Evolutionary conservation across 1,140 invertebrate species (phyloP).

Genomic region (Heliconius hermathena): DNA sequence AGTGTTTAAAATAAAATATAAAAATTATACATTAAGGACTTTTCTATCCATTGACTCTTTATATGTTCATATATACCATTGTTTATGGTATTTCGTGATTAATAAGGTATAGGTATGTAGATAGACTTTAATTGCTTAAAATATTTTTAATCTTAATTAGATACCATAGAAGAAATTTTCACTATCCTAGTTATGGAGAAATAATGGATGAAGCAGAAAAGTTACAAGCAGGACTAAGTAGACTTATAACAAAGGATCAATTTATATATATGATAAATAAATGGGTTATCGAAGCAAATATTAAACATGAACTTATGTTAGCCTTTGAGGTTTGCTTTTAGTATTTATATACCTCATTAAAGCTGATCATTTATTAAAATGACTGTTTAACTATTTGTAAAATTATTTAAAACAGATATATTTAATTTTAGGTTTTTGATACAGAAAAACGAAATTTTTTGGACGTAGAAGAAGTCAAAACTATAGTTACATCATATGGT

Average conservation of each 20-base stretch:
- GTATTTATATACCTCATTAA: no score
- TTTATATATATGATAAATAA: slow-evolving; percentile 65
- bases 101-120: no score
- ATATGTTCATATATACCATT: no score
- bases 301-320: slow-evolving; percentile 67
- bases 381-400: no score
- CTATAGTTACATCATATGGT: slow-evolving; percentile 58
- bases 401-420: not conserved
- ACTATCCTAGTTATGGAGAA: slow-evolving; percentile 68
- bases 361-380: no score
- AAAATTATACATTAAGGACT: no score
- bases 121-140: not conserved
- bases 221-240: slow-evolving; percentile 55
- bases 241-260: slow-evolving; percentile 65
- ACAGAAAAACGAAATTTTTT: slow-evolving; percentile 67
- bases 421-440: slow-evolving; percentile 62
- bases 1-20: no score
- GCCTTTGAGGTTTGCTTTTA: slow-evolving; percentile 57
- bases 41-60: no score
- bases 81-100: no score
- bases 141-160: slow-evolving; percentile 38
- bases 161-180: slow-evolving; percentile 65
- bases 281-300: slow-evolving; percentile 55
- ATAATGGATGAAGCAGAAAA: slow-evolving; percentile 65
- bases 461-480: slow-evolving; percentile 64